phyloP scores from a whole-genome alignment of 2,888 invertebrate species.

The Lithophane socia region DNA sequence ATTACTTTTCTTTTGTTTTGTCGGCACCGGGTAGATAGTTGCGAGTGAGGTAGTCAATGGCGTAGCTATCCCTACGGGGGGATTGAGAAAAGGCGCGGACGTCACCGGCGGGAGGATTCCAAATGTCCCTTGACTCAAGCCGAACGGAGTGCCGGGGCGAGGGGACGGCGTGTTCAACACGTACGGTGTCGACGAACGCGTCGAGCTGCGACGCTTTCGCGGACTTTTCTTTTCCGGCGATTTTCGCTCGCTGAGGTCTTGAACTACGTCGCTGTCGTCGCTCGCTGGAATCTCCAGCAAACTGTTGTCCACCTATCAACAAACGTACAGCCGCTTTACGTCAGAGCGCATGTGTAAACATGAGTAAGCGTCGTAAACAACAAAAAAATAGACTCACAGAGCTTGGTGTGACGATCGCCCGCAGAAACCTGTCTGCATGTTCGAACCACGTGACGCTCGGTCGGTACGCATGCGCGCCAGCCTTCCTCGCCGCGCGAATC shows the following conservation, averaged over 20 bases:
- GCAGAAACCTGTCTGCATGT: slow-evolving; percentile 90
- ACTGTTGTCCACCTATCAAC: slow-evolving; percentile 86
- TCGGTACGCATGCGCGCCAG: slow-evolving; percentile 90
- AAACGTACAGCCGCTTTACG: slow-evolving; percentile 68
- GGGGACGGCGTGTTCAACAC: slow-evolving; percentile 88
- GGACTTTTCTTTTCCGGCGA: slow-evolving; percentile 88
- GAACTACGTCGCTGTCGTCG: slow-evolving; percentile 88
- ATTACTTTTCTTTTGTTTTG: slow-evolving; percentile 85
- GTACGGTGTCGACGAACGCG: slow-evolving; percentile 86
- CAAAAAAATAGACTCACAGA: slow-evolving; percentile 83
- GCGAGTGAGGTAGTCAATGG: slow-evolving; percentile 87
- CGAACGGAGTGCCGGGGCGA: slow-evolving; percentile 87
- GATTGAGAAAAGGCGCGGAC: slow-evolving; percentile 84
- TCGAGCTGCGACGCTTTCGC: slow-evolving; percentile 87
- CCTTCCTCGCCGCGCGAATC: slow-evolving; percentile 89
- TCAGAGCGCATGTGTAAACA: slow-evolving; percentile 74
- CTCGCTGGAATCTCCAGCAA: slow-evolving; percentile 86
- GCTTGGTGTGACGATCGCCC: slow-evolving; percentile 90
- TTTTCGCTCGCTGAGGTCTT: slow-evolving; percentile 87
- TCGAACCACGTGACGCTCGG: slow-evolving; percentile 90
- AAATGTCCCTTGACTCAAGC: slow-evolving; percentile 83
- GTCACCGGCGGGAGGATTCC: slow-evolving; percentile 84
- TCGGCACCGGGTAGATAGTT: slow-evolving; percentile 84
- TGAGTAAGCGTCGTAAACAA: slow-evolving; percentile 71
- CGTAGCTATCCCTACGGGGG: slow-evolving; percentile 88